Evolutionary conservation across 2,888 invertebrate species (phyloP), one percentile per base, ranked within the genome.

Genomic region (Diaphora mendica): DNA sequence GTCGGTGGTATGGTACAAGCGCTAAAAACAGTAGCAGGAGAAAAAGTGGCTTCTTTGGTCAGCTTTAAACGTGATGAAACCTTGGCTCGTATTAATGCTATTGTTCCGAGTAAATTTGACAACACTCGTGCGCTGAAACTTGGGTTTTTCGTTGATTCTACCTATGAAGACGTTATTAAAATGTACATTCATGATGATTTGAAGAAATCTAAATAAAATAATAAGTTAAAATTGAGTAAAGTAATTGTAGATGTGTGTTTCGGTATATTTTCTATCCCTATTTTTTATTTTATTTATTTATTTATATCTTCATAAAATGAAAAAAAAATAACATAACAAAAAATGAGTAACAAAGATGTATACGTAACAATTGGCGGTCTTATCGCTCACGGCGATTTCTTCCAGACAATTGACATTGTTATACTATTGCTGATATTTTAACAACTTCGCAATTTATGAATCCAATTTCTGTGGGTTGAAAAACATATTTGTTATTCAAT

Each of bases 41-140:
- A 87, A 15, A 74, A 81, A 64, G 88, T 82, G 23, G 91, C 89
- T 0, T 84, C 87, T 33, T 87, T 90, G 51, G 90, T 95, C 20
- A 81, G 78, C 30, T 93, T 86, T 75, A 84, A 87, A 70, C 80
- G 73, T 23, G 90, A 93, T 76, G 90, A 90, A 55, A 44, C 48
- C 2, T 84, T 93, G 33, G 88, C 90, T 8, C 82, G 86, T 13
- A 90, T 95, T 77, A 91, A 94, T 5, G 85, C 87, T 1, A 82
- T 90, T 3, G 88, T 95, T 44, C 94, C 95, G 7, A 79, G 78
- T n/a, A 82, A 86, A n/a, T 91, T 94, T 73, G 92, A 93, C 73
- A 89, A 89, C 71, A 82, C 86, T 13, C 87, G 89, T 3, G 93
- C 94, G 1, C 79, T 91, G 2, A 79, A 82, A 11, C 89, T 95